Conservation (phyloP, 2,888 invertebrate species). For the Pseudococcus jackbeardsleyi region DNA sequence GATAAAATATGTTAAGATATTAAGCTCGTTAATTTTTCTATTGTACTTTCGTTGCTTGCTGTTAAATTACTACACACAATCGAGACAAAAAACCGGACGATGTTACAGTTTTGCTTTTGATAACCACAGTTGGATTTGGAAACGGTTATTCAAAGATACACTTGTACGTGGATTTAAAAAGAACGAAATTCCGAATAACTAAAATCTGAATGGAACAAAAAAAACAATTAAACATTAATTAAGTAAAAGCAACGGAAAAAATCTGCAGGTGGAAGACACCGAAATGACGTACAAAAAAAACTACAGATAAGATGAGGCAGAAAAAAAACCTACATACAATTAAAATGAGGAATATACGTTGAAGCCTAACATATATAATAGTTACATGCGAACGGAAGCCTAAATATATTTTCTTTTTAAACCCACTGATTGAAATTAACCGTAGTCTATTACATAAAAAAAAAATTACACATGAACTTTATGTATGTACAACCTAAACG, state of each 20-base stretch:
- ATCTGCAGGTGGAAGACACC: background rate
- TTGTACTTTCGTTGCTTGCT: constrained; percentile 34
- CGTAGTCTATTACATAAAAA: background rate
- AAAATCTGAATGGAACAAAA: background rate
- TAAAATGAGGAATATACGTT: background rate
- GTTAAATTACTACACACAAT: background rate
- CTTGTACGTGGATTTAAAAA: constrained; percentile 41
- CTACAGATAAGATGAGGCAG: background rate
- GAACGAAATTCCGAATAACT: background rate
- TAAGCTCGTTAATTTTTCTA: constrained; percentile 44
- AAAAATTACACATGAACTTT: background rate
- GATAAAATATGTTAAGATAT: constrained; percentile 35
- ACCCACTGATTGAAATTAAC: background rate
- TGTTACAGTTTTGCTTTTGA: background rate
- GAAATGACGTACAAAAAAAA: background rate
- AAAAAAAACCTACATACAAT: background rate
- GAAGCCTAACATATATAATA: background rate
- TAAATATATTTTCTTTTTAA: constrained; percentile 21
- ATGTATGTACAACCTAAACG: constrained; percentile 45
- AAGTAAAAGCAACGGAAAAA: background rate
- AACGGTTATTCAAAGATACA: background rate
- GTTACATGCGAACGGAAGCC: background rate
- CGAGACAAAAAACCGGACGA: constrained; percentile 5
- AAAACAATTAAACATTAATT: background rate
- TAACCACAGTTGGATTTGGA: constrained; percentile 6